A percentile compares a stretch with the other conserved stretches of the same genome.
These are phyloP conservation scores for Tadarida brasiliensis DNA, from an alignment of 2,797 vertebrate species.

Conservation along the genomic window DNA sequence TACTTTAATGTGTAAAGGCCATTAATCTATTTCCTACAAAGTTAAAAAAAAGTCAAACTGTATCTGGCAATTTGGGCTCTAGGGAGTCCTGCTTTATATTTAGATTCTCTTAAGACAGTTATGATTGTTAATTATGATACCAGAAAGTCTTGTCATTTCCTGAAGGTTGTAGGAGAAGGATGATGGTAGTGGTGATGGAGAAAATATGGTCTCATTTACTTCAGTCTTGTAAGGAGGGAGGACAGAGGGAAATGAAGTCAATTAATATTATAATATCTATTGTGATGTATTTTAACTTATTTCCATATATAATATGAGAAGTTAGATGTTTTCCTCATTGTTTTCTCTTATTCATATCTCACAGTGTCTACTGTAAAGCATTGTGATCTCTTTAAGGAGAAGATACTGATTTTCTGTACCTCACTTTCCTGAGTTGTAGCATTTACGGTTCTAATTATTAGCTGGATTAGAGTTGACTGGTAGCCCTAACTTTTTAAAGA, in stretches of 20 bases:
- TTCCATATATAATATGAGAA: background rate
- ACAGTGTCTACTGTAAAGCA: background rate
- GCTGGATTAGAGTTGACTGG: slow-evolving; percentile 26
- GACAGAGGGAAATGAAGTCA: slow-evolving; percentile 9
- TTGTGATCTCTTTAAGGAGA: slow-evolving; percentile 22
- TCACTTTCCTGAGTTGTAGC: slow-evolving; percentile 4
- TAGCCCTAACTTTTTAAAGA: background rate
- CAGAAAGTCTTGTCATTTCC: background rate
- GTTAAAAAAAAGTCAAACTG: background rate
- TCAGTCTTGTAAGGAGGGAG: background rate
- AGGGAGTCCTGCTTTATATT: slow-evolving; percentile 26
- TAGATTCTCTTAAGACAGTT: slow-evolving; percentile 30
- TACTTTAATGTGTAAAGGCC: background rate
- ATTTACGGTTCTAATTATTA: slow-evolving; percentile 24
- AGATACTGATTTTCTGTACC: background rate
- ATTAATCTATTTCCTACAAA: background rate
- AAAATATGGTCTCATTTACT: background rate
- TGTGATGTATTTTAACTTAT: slow-evolving; percentile 10
- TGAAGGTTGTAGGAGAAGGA: background rate
- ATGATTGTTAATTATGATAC: background rate
- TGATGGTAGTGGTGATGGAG: background rate
- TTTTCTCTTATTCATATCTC: background rate
- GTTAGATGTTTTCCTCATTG: background rate
- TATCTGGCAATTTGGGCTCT: background rate
- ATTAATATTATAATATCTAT: background rate